Evolutionary conservation across 2,888 invertebrate species (phyloP).

Genomic region (Cotesia congregata): DNA sequence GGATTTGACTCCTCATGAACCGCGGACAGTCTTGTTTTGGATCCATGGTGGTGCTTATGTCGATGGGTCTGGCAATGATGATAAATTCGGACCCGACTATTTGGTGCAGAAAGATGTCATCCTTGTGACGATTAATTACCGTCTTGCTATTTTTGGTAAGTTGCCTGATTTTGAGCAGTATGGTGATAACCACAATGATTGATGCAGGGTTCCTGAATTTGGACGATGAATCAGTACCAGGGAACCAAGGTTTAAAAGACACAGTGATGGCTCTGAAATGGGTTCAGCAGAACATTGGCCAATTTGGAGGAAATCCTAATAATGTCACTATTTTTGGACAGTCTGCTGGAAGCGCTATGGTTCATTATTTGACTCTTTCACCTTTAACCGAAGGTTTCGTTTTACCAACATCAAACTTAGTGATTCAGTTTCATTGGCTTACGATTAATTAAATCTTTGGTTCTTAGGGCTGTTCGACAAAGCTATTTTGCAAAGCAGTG

Average conservation of each 20-base stretch:
- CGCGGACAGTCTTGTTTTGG: constrained; percentile 60
- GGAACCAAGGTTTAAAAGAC: constrained; percentile 63
- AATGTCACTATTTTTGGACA: constrained; percentile 34
- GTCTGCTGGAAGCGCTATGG: constrained; percentile 35
- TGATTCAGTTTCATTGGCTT: too few species aligned
- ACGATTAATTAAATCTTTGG: too few species aligned
- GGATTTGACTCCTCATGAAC: not conserved
- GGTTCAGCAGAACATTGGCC: constrained; percentile 25
- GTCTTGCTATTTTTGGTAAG: constrained; percentile 58
- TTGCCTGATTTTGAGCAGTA: not conserved
- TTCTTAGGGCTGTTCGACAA: too few species aligned
- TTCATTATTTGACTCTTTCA: constrained; percentile 54
- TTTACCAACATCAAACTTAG: too few species aligned
- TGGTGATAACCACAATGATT: too few species aligned
- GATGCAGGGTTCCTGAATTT: constrained; percentile 56
- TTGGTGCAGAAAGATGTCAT: constrained; percentile 59
- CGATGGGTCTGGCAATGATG: constrained; percentile 52
- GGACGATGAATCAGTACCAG: constrained; percentile 54
- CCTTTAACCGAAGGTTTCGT: constrained; percentile 55
- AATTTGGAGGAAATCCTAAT: constrained; percentile 37
- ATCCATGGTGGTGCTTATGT: constrained; percentile 60
- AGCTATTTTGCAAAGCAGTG: too few species aligned
- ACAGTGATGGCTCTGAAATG: constrained; percentile 40
- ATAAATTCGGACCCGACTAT: constrained; percentile 58
- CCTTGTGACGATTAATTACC: constrained; percentile 63